Evolutionary conservation across 2,888 invertebrate genomes (phyloP).

Genomic region (Amphipoea lucens): DNA sequence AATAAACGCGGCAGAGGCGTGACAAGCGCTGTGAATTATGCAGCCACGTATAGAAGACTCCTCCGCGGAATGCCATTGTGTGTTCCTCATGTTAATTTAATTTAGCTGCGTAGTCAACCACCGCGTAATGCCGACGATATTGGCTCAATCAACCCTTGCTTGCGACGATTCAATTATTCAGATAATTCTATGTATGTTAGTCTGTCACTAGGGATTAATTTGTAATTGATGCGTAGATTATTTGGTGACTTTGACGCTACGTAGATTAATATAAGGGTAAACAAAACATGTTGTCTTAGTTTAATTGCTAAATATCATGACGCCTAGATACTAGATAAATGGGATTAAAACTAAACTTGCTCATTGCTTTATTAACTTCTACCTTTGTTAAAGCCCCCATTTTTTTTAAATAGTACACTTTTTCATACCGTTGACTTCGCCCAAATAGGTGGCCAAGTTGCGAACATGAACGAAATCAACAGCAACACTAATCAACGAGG

Average conservation of each 20-base stretch:
- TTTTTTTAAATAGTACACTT: neutral
- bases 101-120: slow-evolving; percentile 77
- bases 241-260: slow-evolving; percentile 53
- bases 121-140: slow-evolving; percentile 73
- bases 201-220: slow-evolving; percentile 64
- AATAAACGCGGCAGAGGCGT: slow-evolving; percentile 71
- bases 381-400: no score
- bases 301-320: slow-evolving; percentile 40
- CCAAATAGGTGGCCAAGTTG: neutral
- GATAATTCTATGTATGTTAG: slow-evolving; percentile 67
- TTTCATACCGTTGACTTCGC: neutral
- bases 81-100: slow-evolving; percentile 84
- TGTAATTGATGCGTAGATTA: slow-evolving; percentile 71
- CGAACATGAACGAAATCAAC: slow-evolving; percentile 17
- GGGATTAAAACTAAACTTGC: neutral
- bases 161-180: slow-evolving; percentile 74
- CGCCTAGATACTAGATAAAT: neutral
- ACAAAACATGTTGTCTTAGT: slow-evolving; percentile 53
- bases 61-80: slow-evolving; percentile 73
- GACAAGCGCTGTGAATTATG: slow-evolving; percentile 75
- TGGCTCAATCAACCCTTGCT: slow-evolving; percentile 74
- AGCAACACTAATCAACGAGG: slow-evolving; percentile 39
- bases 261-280: slow-evolving; percentile 38
- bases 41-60: slow-evolving; percentile 68
- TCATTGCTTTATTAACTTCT: neutral